Conservation (phyloP, 2,113 vertebrate species). For the Heterocephalus glaber region DNA sequence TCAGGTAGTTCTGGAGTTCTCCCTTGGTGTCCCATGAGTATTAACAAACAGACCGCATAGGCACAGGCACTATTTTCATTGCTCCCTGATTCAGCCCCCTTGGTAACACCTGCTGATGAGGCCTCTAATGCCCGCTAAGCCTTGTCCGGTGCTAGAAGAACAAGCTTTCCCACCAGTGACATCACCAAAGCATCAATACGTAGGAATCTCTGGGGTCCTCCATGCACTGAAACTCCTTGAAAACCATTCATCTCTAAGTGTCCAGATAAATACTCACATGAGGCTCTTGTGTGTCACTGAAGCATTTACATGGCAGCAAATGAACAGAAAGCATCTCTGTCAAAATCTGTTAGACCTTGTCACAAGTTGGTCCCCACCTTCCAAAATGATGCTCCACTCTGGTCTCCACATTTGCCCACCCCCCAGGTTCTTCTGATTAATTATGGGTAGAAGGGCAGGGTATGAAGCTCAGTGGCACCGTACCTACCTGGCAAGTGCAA, state of each 20-base stretch:
- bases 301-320: rapidly evolving
- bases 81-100: not conserved
- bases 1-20: not conserved
- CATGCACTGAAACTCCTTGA: rapidly evolving
- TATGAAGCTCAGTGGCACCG: too few relatives aligned
- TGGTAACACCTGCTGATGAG: rapidly evolving
- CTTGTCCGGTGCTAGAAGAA: too few relatives aligned
- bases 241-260: not conserved
- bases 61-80: rapidly evolving
- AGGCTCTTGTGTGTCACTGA: not conserved
- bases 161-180: not conserved
- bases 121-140: too few relatives aligned
- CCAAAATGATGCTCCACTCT: not conserved
- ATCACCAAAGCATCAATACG: not conserved
- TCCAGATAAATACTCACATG: not conserved
- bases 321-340: not conserved
- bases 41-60: not conserved
- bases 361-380: not conserved
- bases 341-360: too few relatives aligned
- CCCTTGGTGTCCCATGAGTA: not conserved
- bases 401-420: rapidly evolving
- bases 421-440: not conserved
- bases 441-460: not conserved
- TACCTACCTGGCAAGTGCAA: too few relatives aligned
- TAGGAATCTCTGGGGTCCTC: not conserved